phyloP scores from a whole-genome alignment of 2,888 invertebrate species.

The Mallateleia sp. region DNA sequence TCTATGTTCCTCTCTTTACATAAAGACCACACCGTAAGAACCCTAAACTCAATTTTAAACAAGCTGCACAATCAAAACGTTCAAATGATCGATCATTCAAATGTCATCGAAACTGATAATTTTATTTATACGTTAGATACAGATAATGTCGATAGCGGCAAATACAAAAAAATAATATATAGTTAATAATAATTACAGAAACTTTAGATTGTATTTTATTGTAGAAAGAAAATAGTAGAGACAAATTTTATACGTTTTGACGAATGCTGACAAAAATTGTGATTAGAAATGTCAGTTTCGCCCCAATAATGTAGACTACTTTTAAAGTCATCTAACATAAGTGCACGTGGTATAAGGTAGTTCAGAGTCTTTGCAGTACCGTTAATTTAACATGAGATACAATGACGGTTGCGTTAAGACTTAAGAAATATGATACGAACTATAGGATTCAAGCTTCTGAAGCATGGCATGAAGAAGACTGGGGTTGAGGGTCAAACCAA shows the following conservation, averaged over 20 bases:
- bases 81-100: slow-evolving; percentile 42
- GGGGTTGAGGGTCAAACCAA: slow-evolving; percentile 47
- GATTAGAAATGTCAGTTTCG: slow-evolving; percentile 24
- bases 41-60: slow-evolving; percentile 52
- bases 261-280: no score
- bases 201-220: neutral
- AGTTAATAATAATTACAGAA: neutral
- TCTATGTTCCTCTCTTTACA: slow-evolving; percentile 66
- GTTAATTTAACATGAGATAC: slow-evolving; percentile 85
- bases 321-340: slow-evolving; percentile 8
- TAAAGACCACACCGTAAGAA: slow-evolving; percentile 64
- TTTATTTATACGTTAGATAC: slow-evolving; percentile 4
- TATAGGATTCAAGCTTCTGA: slow-evolving; percentile 31
- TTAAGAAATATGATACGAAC: slow-evolving; percentile 54
- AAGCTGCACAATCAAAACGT: slow-evolving; percentile 49
- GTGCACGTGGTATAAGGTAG: slow-evolving; percentile 61
- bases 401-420: slow-evolving; percentile 79
- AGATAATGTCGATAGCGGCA: neutral
- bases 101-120: slow-evolving; percentile 25
- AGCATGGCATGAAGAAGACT: slow-evolving; percentile 35
- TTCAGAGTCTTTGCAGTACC: slow-evolving; percentile 81
- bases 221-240: no score
- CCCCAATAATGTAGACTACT: slow-evolving; percentile 19
- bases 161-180: neutral
- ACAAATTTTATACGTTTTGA: no score